Conservation (phyloP, 2,113 vertebrate genomes). For the Otolemur garnettii region DNA sequence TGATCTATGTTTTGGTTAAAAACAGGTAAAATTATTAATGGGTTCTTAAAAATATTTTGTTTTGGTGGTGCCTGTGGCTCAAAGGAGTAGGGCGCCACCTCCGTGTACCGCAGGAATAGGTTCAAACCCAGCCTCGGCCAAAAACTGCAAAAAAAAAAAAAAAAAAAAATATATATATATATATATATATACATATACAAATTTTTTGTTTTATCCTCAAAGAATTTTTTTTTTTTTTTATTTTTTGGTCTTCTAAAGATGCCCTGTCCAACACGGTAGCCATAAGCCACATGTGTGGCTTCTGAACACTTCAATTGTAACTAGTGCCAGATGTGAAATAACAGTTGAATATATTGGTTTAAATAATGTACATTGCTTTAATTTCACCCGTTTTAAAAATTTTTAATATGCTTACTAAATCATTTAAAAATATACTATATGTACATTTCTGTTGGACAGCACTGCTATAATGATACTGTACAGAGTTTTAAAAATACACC, state of each 20-base stretch:
- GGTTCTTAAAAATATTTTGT: conserved; percentile 10
- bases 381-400: neutral
- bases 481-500: neutral
- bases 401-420: neutral
- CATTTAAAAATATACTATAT: neutral
- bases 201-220: neutral
- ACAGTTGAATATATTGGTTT: neutral
- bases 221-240: neutral
- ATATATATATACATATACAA: neutral
- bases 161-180: too few species aligned
- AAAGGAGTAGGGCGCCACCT: too few species aligned
- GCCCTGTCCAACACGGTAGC: neutral
- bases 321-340: neutral
- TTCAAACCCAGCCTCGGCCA: too few species aligned
- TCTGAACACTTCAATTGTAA: neutral
- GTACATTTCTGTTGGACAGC: neutral
- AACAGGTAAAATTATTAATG: neutral
- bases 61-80: neutral
- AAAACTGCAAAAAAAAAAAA: too few species aligned
- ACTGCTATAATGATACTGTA: neutral
- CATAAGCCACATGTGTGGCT: neutral
- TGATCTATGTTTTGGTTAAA: neutral
- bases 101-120: too few species aligned
- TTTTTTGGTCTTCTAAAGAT: neutral
- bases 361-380: neutral